phyloP scores from a whole-genome alignment of 92 coral and sea anemone genomes.

The Ricordea florida region DNA sequence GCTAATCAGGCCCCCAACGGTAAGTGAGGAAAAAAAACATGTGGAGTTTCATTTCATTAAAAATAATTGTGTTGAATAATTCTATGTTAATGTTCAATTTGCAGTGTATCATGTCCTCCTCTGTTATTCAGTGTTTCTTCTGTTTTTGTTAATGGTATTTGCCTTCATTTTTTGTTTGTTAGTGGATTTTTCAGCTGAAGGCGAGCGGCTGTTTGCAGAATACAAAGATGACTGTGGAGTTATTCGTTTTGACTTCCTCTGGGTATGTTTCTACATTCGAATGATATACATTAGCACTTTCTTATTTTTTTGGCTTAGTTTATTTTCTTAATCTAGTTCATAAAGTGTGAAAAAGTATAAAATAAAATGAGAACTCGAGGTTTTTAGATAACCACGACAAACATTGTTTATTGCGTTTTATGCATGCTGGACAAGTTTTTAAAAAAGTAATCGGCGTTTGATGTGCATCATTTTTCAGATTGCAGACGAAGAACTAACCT shows the following conservation, averaged over 20 bases:
- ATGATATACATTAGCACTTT: background rate
- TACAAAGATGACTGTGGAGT: slow-evolving; percentile 77
- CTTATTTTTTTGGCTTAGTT: too few species aligned
- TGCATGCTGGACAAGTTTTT: background rate
- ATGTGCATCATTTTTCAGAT: slow-evolving; percentile 36
- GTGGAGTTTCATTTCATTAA: too few species aligned
- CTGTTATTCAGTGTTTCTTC: background rate
- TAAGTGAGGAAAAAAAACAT: slow-evolving; percentile 12
- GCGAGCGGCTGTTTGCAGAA: slow-evolving; percentile 62
- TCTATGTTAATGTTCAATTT: background rate
- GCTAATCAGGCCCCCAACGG: slow-evolving; percentile 30
- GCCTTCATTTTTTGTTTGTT: background rate
- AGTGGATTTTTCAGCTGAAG: slow-evolving; percentile 84
- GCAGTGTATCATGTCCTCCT: too few species aligned
- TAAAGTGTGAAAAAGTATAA: background rate
- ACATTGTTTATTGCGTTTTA: background rate
- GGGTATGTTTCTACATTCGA: slow-evolving; percentile 59
- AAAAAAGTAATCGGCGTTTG: background rate
- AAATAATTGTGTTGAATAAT: background rate
- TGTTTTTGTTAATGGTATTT: background rate
- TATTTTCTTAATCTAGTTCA: too few species aligned
- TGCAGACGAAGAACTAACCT: slow-evolving; percentile 66
- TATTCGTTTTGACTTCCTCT: slow-evolving; percentile 63
- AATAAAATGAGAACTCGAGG: too few species aligned
- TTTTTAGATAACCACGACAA: background rate